Evolutionary conservation across 2,113 vertebrate genomes (phyloP), one percentile per base, ranked within the genome.

Genomic region (Oreamnos americanus): DNA sequence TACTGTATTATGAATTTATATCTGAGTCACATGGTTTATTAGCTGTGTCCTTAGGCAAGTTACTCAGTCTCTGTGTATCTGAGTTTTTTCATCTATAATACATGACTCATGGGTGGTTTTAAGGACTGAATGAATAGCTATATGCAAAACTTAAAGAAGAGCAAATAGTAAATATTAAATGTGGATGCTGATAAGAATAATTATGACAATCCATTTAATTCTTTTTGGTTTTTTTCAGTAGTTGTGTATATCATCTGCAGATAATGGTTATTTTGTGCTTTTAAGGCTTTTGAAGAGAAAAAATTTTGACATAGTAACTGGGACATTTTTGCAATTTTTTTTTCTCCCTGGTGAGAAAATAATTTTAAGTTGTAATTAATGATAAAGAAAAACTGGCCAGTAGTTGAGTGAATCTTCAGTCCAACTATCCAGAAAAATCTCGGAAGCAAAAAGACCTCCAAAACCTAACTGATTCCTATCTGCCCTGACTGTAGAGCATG

Each of bases 141-240:
- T 74, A 62, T 94, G 36, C 43, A 94, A 93, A 88, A 53, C 13
- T 83, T 93, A 86, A 17, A 86, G 58, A 92, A 94, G 76, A 91
- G 67, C 47, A 67, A 15, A 83, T 89, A 26, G 64, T 82, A 89
- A 97, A 84, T 90, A 7, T 57, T 90, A 26, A 87, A 39, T 95
- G 51, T 85, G 94, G 23, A 47, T 45, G n/a, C 39, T 81, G 51
- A 25, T 78, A 26, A 91, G 33, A 57, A 71, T 74, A 94, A 74
- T 88, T 62, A 49, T 33, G 51, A 7, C 28, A 76, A 39, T 87
- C 39, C 58, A 60, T 82, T 90, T 87, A 45, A 84, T 89, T 96
- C 6, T 88, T 16, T 87, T 81, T 21, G 11, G 1, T n/a, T 64
- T 60, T 74, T 94, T 93, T 39, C 64, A 3, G 25, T 93, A 94